Base-by-base conservation (phyloP, 2,888 invertebrate species). In the Pilophorus perplexus region DNA sequence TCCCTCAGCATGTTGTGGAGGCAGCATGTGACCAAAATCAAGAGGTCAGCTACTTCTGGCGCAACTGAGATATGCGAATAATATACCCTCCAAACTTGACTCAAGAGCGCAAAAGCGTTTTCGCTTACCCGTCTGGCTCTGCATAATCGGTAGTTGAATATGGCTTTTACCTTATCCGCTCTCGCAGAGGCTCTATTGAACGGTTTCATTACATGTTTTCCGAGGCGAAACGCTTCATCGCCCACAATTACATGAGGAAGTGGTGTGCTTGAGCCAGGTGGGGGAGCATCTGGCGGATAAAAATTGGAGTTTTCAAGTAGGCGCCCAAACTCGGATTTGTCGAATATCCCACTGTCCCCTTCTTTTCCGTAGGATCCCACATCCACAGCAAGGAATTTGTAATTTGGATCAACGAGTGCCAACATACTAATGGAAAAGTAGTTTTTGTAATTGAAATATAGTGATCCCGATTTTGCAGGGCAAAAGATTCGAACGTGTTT, bases 91-190 rank as follows among this genome's bases (percentile, higher is more conserved):
- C 54, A 66, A 44, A 66, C 28, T 66, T 66, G 55, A 57, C 27
- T 38, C 40, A 66, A 33, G 12, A 66, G 40, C 16, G 66, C 57
- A 27, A 66, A 66, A 3, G 66, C 42, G 44, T 66, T 66, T 60
- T 59, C 66, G 38, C 48, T 22, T 18, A 66, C 66, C 33, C 60
- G 27, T 48, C 50, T 59, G 38, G 66, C 48, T 6, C 50, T 28
- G 48, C 44, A 66, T 46, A 59, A 46, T 44, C 57, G 52, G 59
- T 59, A 66, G 66, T 66, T 57, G n/a, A n/a, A n/a, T n/a, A n/a
- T n/a, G n/a, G n/a, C n/a, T n/a, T n/a, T n/a, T n/a, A n/a, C n/a
- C n/a, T 22, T 27, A 57, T 37, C 46, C 27, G 57, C 28, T 28
- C 66, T 14, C 42, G 44, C 66, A 12, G 55, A 38, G 14, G 27